Percentiles rank a stretch among this genome's conserved stretches.
Evolutionary conservation across 2,113 vertebrate genomes (phyloP).

Genomic region (Tetrax tetrax): DNA sequence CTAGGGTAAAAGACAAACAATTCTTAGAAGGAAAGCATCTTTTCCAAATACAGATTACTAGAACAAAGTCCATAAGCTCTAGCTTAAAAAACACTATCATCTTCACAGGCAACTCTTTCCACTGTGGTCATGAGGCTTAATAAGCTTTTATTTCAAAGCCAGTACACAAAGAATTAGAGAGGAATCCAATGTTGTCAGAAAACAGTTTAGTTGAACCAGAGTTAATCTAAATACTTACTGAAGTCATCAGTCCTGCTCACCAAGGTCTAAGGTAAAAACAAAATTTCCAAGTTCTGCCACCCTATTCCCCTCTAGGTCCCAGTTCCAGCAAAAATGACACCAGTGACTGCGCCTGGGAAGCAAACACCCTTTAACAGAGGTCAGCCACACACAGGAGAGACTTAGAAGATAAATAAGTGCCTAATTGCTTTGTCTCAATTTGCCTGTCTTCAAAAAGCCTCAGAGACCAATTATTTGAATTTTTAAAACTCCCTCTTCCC

Average conservation of each 20-base stretch:
- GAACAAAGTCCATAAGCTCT: slow-evolving; percentile 6
- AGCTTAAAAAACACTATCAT: slow-evolving; percentile 17
- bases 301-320: background rate
- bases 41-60: background rate
- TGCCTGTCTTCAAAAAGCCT: background rate
- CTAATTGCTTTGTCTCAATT: background rate
- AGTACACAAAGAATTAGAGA: slow-evolving; percentile 23
- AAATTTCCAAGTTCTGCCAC: background rate
- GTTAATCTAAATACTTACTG: slow-evolving; percentile 3
- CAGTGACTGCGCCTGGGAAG: background rate
- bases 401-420: background rate
- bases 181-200: background rate
- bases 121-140: background rate
- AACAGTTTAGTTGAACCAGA: background rate
- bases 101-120: slow-evolving; percentile 35
- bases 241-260: background rate
- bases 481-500: background rate
- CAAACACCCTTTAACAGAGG: background rate
- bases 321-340: background rate
- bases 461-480: slow-evolving; percentile 26
- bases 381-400: background rate
- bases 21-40: background rate
- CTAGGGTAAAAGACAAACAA: slow-evolving; percentile 11
- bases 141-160: slow-evolving; percentile 24
- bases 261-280: background rate